Evolutionary conservation across 2,797 vertebrate genomes (phyloP).

Genomic region (Chaetodon trifasciatus): DNA sequence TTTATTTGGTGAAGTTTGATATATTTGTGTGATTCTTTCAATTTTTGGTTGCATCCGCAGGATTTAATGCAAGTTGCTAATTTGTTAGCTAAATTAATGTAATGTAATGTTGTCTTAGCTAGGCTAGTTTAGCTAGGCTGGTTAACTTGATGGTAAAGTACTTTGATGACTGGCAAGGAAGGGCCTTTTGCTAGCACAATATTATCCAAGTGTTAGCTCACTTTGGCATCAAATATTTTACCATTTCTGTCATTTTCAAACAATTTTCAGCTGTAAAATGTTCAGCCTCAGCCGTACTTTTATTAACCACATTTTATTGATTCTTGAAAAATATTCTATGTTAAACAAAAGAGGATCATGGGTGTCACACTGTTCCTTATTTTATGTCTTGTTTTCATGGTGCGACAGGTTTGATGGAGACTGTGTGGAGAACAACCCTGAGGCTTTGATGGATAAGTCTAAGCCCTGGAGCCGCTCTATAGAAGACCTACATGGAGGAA

Average conservation of each 20-base stretch:
- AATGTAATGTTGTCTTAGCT: neutral
- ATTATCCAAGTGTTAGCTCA: neutral
- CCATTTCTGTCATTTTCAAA: neutral
- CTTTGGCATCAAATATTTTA: neutral
- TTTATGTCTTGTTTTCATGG: neutral
- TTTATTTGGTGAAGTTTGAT: too few relatives aligned
- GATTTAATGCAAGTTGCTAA: neutral
- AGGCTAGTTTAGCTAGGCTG: neutral
- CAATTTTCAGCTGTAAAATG: neutral
- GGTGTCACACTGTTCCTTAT: neutral
- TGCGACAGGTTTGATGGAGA: constrained; percentile 93
- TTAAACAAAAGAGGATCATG: neutral
- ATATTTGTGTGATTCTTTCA: too few relatives aligned
- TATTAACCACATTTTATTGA: neutral
- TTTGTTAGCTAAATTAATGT: neutral
- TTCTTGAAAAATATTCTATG: neutral
- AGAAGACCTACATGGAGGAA: constrained; percentile 93
- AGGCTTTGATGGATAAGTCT: constrained; percentile 90
- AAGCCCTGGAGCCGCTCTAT: constrained; percentile 96
- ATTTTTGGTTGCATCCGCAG: too few relatives aligned
- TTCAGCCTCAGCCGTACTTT: neutral
- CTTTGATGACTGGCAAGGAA: neutral
- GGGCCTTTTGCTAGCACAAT: neutral
- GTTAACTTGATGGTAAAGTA: neutral
- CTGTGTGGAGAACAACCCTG: constrained; percentile 90